phyloP scores from a whole-genome alignment of 2,113 vertebrate species.

The Origma solitaria region DNA sequence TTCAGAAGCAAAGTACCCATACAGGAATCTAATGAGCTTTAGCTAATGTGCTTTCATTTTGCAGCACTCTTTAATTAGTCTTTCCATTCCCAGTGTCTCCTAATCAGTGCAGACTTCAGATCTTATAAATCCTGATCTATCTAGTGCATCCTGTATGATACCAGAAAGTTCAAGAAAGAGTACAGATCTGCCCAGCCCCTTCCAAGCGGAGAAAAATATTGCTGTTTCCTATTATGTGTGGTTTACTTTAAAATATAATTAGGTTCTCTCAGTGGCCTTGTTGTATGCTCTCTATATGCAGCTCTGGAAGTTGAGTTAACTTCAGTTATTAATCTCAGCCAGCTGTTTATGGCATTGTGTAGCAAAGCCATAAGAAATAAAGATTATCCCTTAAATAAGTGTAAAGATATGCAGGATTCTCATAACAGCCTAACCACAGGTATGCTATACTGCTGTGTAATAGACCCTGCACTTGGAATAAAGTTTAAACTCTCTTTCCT shows the following conservation, averaged over 20 bases:
- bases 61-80: not conserved
- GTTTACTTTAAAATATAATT: slow-evolving; percentile 22
- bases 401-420: not conserved
- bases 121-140: not conserved
- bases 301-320: slow-evolving; percentile 6
- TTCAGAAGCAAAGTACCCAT: not conserved
- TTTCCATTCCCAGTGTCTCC: not conserved
- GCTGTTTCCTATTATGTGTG: not conserved
- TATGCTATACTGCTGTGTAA: not conserved
- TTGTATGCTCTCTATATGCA: not conserved
- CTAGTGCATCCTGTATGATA: not conserved
- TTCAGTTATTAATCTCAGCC: slow-evolving; percentile 8
- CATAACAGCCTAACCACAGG: not conserved
- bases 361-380: not conserved
- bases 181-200: not conserved
- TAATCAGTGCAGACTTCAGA: not conserved
- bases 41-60: not conserved
- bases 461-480: not conserved
- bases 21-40: not conserved
- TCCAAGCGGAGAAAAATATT: not conserved
- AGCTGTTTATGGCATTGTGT: slow-evolving; percentile 8
- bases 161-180: not conserved
- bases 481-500: not conserved
- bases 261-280: not conserved
- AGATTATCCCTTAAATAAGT: slow-evolving; percentile 38